phyloP scores from a whole-genome alignment of 2,797 vertebrate species.

The Tinamus major region DNA sequence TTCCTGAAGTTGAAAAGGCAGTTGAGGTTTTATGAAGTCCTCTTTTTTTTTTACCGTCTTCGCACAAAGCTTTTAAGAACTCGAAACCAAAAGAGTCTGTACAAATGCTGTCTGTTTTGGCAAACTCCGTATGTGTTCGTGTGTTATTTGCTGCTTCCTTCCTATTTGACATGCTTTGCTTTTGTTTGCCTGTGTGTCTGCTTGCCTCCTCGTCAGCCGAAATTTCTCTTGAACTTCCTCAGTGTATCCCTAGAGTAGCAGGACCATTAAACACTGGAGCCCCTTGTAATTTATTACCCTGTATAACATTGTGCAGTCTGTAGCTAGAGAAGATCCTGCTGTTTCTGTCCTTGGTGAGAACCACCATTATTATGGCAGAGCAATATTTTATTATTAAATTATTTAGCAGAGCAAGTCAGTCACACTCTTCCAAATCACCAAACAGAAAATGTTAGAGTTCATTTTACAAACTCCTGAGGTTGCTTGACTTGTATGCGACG shows the following conservation, averaged over 20 bases:
- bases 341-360: neutral
- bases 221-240: neutral
- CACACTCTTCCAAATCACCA: neutral
- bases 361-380: neutral
- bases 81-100: constrained; percentile 22
- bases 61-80: constrained; percentile 45
- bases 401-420: neutral
- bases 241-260: neutral
- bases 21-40: neutral
- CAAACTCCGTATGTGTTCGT: neutral
- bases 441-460: neutral
- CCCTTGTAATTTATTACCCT: neutral
- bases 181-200: neutral
- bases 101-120: constrained; percentile 33
- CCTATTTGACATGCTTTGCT: neutral
- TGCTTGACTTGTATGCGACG: neutral
- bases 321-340: neutral
- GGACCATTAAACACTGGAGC: neutral
- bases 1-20: constrained; percentile 56
- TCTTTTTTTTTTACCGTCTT: constrained; percentile 3
- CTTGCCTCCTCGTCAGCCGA: neutral
- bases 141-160: neutral
- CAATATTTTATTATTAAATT: too few relatives aligned
- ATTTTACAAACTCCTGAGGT: neutral
- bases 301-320: neutral